Evolutionary conservation across 2,888 invertebrate species (phyloP), one percentile per base, ranked within the genome.

Genomic region (Nysson spinosus): DNA sequence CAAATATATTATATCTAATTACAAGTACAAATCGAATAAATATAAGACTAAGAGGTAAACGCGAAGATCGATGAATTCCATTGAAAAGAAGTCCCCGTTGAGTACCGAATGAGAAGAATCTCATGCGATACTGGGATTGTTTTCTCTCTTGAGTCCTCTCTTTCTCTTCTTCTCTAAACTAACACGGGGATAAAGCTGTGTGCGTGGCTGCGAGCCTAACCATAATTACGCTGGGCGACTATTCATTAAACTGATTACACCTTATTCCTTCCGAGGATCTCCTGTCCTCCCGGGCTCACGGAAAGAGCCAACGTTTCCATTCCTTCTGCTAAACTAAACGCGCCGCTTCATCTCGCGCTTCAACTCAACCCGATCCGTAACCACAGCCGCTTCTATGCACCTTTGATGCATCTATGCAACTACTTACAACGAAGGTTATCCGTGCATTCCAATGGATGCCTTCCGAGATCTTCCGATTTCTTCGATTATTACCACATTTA

Each of bases 171-270:
- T 16, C 14, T 2, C 46, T 55, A 28, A 14, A 26, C 4, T 14
- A 4, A 4, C 2, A 5, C 3, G 34, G 4, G 5, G 14, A 5
- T 4, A 12, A 14, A 1, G 3, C 34, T 12, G 34, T 7, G 34
- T 34, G 34, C 34, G 34, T 14, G 34, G 24, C 47, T 40, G 26
- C 51, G 65, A 61, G 69, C 65, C 72, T 80, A 80, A 79, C 82
- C 80, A 75, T 82, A 83, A 84, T 85, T 84, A 83, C 80, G 77
- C 58, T 64, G 73, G 78, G 78, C 80, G 82, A 84, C 84, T 85
- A 85, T 85, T 85, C 85, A 85, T 85, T 84, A 85, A 83, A 80
- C 81, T 81, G 85, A 85, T 85, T 85, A 82, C 83, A 85, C 83
- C 83, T 82, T 80, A 75, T 78, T 57, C 56, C 69, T 61, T 62